Base-by-base conservation (phyloP, 2,888 invertebrate genomes). In the Amiota mariae region DNA sequence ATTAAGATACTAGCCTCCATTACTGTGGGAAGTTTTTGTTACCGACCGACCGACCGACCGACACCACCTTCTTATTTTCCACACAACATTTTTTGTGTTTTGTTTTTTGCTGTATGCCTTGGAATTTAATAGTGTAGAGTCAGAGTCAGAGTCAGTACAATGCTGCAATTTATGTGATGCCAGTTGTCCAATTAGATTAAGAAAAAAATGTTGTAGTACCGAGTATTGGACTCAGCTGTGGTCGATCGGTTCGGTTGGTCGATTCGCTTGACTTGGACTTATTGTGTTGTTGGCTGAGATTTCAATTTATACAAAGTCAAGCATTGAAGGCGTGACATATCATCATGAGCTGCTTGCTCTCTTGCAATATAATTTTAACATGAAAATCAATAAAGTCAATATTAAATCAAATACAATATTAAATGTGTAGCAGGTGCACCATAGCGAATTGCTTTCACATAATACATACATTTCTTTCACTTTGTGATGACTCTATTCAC, bases 141-240 rank as follows among this genome's bases (percentile, higher is more conserved):
- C 36, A 36, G 36, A 36, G 36, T 36, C 36, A 36, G 36, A 36
- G 66, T 48, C 18, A 15, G 47, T 2, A 3, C 36, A 36, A 36
- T 48, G 12, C 49, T 48, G 18, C 66, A 66, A 66, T 66, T 66
- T 66, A 66, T 66, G 49, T 66, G 66, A 48, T 66, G 66, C 66
- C 48, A 48, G 66, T 66, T 66, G 66, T 66, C 66, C 66, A 66
- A 66, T 66, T 66, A 66, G 66, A 66, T 66, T 48, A 66, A 47
- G 47, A 66, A 66, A 63, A 66, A 48, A 48, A 20, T 59, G 59
- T 20, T 36, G 36, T 36, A 36, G 8, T 18, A n/a, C n/a, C n/a
- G n/a, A 59, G 1, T 59, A 51, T 8, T n/a, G 12, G 54, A 51
- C 54, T 18, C 57, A 59, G 15, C 57, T 15, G 57, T 10, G 57